Base-by-base conservation (phyloP, 23 tunicate genomes). In the Ascidia mentula region DNA sequence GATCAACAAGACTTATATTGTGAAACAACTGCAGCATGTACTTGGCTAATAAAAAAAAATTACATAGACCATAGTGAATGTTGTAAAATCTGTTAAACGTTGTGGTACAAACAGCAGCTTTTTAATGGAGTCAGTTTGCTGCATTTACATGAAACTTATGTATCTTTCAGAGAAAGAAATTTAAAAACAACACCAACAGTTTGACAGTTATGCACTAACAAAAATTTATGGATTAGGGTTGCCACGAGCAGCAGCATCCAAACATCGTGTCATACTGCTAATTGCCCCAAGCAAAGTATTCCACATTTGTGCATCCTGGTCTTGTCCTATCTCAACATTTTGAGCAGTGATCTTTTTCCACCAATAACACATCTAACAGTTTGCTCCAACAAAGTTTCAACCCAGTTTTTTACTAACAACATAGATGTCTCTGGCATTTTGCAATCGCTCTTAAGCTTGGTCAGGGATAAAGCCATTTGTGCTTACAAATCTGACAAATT, bases 251-350 rank as follows among this genome's bases (percentile, higher is more conserved):
- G 65, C 65, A 53, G 24, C 22, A 53, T 28, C 24, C n/a, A n/a
- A n/a, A n/a, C n/a, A n/a, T 53, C 24, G 65, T 53, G 65, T 53
- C 65, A 53, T 53, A 9, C 65, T 53, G 13, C 12, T 53, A 53
- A 53, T 26, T 53, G 65, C 65, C 7, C 65, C 65, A 53, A 53
- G 65, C 7, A 53, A 53, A 53, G 65, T 53, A 53, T 53, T 53
- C 65, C 65, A 53, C 65, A 53, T 53, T 53, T 53, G 12, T 53
- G 7, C 13, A 53, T 53, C 65, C 13, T 28, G 65, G 1, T 53
- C 65, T 53, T 53, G 65, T 53, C 65, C 65, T 53, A 5, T 53
- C 13, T 53, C 65, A 53, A 53, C 13, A 53, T 53, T 53, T 53
- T 53, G 65, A 20, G 65, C 65, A 53, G 65, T 42, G 53, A 42